These are phyloP conservation scores for Acronicta psi DNA, from an alignment of 2,888 invertebrate genomes.

Conservation along the genomic window DNA sequence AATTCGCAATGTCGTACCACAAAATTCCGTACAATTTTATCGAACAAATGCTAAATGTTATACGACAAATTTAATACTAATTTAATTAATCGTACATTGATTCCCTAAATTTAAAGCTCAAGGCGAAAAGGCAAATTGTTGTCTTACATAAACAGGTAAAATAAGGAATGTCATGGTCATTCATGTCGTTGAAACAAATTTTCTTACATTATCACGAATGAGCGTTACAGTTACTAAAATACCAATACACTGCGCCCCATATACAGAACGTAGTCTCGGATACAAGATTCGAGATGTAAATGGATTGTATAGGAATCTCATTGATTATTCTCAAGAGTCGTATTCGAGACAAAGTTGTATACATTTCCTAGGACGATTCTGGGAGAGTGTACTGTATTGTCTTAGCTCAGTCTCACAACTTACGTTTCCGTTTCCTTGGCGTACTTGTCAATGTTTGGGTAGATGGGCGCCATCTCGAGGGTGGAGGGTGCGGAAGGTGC, in stretches of 20 bases:
- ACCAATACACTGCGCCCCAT: constrained; percentile 46
- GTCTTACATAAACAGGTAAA: constrained; percentile 60
- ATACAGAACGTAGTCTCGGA: constrained; percentile 40
- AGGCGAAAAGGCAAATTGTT: constrained; percentile 55
- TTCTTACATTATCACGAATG: constrained; percentile 57
- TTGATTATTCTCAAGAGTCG: constrained; percentile 37
- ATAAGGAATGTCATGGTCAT: constrained; percentile 65
- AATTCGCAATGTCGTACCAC: constrained; percentile 50
- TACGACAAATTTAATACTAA: constrained; percentile 52
- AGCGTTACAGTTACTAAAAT: constrained; percentile 49
- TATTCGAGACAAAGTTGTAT: constrained; percentile 42
- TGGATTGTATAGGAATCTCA: constrained; percentile 53
- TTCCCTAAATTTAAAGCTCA: constrained; percentile 59
- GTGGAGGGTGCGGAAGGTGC: constrained; percentile 96
- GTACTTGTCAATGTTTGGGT: constrained; percentile 93
- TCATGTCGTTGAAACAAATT: constrained; percentile 57
- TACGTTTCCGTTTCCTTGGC: constrained; percentile 96
- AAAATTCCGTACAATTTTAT: constrained; percentile 42
- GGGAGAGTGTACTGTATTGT: constrained; percentile 49
- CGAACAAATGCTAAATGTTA: constrained; percentile 42
- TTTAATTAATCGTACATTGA: constrained; percentile 46
- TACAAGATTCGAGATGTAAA: constrained; percentile 43
- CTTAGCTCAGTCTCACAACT: constrained; percentile 62
- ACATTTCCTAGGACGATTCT: constrained; percentile 27
- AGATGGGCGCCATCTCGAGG: constrained; percentile 95